phyloP scores from a whole-genome alignment of 2,113 vertebrate genomes.

The Heloderma charlesbogerti region DNA sequence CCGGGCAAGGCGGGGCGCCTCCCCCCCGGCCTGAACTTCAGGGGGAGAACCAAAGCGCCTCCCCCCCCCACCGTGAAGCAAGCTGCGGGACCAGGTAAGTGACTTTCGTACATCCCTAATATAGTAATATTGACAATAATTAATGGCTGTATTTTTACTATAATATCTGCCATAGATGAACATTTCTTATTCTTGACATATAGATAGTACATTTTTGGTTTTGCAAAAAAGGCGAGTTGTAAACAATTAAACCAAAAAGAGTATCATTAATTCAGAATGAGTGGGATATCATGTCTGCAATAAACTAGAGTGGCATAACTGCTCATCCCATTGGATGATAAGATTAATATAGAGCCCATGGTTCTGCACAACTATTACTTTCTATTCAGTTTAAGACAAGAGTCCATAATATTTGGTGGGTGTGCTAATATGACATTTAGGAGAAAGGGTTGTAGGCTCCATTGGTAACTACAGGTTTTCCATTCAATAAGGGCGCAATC shows the following conservation, averaged over 20 bases:
- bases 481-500: background rate
- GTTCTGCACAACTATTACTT: background rate
- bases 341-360: background rate
- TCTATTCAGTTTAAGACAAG: no score
- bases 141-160: no score
- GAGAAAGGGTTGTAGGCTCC: background rate
- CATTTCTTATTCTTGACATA: no score
- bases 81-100: no score
- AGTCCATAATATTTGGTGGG: background rate
- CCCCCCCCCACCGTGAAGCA: no score
- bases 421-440: background rate
- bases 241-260: background rate
- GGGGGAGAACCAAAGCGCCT: no score
- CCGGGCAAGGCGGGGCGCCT: no score
- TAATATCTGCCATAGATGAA: no score
- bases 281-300: background rate
- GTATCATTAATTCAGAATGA: background rate
- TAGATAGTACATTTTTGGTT: no score
- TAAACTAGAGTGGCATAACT: background rate
- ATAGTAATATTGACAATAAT: no score
- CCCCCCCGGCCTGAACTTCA: no score
- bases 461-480: background rate
- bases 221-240: background rate
- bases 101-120: no score
- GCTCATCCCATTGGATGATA: background rate